These are phyloP conservation scores for Drosophila yooni DNA, from an alignment of 2,888 invertebrate species.

Conservation along the genomic window DNA sequence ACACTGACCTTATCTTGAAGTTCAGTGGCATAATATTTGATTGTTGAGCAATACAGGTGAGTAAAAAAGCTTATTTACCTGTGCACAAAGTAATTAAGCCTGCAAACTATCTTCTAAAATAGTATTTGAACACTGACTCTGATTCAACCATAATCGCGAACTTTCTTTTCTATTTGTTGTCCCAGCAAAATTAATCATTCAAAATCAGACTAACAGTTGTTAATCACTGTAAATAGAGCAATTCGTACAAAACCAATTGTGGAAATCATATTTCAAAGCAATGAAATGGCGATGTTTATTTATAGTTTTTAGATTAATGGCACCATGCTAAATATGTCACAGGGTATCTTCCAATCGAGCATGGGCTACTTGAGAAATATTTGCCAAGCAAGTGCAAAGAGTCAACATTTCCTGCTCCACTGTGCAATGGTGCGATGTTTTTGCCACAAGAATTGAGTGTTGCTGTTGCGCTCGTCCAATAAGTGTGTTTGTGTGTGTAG, in stretches of 20 bases:
- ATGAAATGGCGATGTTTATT: neutral
- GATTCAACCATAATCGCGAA: neutral
- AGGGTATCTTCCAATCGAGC: constrained; percentile 7
- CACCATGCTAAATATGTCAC: neutral
- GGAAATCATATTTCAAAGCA: neutral
- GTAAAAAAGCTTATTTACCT: neutral
- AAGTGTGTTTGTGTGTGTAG: neutral
- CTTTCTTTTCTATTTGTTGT: neutral
- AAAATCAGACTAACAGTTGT: neutral
- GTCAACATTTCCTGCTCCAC: constrained; percentile 18
- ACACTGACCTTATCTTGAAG: neutral
- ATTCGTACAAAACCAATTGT: neutral
- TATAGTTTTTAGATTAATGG: neutral
- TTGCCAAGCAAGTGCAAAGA: neutral
- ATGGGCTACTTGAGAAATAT: neutral
- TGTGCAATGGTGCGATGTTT: constrained; percentile 20
- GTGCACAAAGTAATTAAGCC: neutral
- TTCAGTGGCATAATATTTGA: neutral
- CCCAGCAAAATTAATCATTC: neutral
- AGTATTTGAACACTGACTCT: neutral
- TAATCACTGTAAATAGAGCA: neutral
- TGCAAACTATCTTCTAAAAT: neutral
- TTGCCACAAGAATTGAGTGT: constrained; percentile 16
- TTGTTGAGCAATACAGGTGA: neutral
- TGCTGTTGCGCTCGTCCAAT: neutral